phyloP scores from a whole-genome alignment of 2,888 invertebrate species.

The Thysanoteuthis rhombus region DNA sequence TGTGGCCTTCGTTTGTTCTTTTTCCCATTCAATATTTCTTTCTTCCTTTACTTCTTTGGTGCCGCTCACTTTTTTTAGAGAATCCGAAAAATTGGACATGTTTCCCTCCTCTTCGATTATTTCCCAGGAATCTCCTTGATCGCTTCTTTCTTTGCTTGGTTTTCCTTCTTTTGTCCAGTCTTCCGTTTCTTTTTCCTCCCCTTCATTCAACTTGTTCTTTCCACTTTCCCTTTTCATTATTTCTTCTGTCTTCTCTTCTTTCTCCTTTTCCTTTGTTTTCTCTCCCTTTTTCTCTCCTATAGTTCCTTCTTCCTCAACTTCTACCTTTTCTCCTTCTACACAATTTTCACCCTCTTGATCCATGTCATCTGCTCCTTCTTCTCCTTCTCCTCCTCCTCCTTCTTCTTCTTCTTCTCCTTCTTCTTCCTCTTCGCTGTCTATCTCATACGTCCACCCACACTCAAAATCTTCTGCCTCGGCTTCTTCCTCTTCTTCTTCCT shows the following conservation, averaged over 20 bases:
- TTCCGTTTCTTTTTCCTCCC: background rate
- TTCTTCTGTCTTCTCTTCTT: too few species aligned
- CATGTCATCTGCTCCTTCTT: background rate
- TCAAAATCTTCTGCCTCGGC: background rate
- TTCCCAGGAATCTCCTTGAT: background rate
- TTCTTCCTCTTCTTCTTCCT: background rate
- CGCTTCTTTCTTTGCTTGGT: background rate
- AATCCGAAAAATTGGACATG: background rate
- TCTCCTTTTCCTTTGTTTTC: too few species aligned
- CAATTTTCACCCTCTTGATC: too few species aligned
- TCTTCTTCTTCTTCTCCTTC: background rate
- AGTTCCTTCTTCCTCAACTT: background rate
- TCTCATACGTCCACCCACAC: background rate
- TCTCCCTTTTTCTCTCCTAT: background rate
- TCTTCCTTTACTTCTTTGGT: background rate
- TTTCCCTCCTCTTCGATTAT: background rate
- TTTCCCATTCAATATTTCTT: background rate
- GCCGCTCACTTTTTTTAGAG: background rate
- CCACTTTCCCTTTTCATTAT: too few species aligned
- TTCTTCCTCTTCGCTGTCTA: background rate
- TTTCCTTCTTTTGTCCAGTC: background rate
- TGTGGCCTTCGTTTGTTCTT: background rate
- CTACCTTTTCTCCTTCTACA: background rate
- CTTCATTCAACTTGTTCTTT: too few species aligned
- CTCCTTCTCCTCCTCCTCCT: background rate